Conservation (phyloP, 2,888 invertebrate species). For the Epinotia nisella region DNA sequence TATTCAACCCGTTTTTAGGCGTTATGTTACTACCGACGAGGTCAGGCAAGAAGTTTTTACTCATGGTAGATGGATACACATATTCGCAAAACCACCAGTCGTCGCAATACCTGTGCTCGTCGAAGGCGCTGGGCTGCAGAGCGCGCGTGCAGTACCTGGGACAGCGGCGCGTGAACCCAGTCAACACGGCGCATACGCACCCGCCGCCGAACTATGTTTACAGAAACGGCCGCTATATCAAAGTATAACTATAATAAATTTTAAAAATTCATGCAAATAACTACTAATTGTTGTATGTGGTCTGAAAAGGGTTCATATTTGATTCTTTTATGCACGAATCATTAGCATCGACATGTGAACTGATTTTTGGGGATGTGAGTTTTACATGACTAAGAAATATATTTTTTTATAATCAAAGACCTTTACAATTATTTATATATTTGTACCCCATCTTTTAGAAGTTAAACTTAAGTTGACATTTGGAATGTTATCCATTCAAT, state of each 20-base stretch:
- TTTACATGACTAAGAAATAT: background rate
- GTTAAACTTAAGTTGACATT: background rate
- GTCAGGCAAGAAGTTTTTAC: constrained; percentile 30
- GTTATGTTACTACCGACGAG: constrained; percentile 33
- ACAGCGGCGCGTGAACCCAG: constrained; percentile 16
- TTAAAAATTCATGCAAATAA: background rate
- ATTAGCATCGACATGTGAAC: background rate
- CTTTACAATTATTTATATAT: too few species aligned
- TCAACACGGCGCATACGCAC: constrained; percentile 29
- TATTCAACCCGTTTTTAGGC: constrained; percentile 12
- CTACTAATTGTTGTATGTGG: too few species aligned
- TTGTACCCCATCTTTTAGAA: background rate
- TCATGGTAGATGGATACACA: constrained; percentile 36
- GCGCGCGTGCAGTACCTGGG: constrained; percentile 44
- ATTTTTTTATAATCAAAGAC: background rate
- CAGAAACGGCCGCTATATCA: constrained; percentile 32
- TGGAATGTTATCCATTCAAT: background rate
- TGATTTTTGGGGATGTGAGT: background rate
- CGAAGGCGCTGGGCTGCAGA: constrained; percentile 47
- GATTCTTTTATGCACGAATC: background rate
- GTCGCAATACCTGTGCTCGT: constrained; percentile 46
- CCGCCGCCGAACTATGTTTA: constrained; percentile 27
- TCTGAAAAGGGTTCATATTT: background rate
- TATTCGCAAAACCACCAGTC: constrained; percentile 23
- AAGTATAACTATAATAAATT: constrained; percentile 19